Conservation (phyloP, 2,888 invertebrate species). For the Agrochola macilenta region DNA sequence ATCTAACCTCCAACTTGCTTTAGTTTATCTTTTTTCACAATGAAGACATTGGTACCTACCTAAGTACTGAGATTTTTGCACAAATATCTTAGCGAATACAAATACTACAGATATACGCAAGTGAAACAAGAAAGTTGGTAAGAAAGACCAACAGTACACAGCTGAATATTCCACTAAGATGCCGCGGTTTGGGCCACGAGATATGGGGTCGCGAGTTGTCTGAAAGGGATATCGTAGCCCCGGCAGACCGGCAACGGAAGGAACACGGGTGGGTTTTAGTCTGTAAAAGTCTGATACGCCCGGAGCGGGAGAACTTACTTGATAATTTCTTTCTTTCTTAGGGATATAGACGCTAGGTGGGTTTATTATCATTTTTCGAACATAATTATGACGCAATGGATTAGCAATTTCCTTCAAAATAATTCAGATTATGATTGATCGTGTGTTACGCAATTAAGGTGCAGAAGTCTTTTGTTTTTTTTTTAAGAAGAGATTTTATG, state of each 20-base stretch:
- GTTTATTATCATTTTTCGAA: not conserved
- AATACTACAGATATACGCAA: slow-evolving; percentile 62
- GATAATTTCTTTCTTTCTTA: no score
- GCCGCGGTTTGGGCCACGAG: slow-evolving; percentile 68
- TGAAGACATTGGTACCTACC: not conserved
- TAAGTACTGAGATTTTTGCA: not conserved
- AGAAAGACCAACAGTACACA: slow-evolving; percentile 81
- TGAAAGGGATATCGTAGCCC: no score
- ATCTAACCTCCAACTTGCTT: not conserved
- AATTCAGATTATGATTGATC: no score
- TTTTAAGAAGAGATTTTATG: no score
- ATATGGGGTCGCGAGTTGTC: not conserved
- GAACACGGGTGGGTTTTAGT: no score
- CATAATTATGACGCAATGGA: no score
- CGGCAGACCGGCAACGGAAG: no score
- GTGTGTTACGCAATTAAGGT: no score
- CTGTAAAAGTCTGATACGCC: no score
- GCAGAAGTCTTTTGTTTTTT: no score
- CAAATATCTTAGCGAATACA: slow-evolving; percentile 33
- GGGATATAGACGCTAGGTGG: not conserved
- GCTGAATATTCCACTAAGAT: slow-evolving; percentile 77
- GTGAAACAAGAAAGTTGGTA: slow-evolving; percentile 80
- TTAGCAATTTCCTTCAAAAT: no score
- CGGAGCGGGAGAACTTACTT: no score
- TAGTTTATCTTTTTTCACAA: not conserved